Conservation (phyloP, 2,797 vertebrate genomes). For the Hypotaenidia okinawae region DNA sequence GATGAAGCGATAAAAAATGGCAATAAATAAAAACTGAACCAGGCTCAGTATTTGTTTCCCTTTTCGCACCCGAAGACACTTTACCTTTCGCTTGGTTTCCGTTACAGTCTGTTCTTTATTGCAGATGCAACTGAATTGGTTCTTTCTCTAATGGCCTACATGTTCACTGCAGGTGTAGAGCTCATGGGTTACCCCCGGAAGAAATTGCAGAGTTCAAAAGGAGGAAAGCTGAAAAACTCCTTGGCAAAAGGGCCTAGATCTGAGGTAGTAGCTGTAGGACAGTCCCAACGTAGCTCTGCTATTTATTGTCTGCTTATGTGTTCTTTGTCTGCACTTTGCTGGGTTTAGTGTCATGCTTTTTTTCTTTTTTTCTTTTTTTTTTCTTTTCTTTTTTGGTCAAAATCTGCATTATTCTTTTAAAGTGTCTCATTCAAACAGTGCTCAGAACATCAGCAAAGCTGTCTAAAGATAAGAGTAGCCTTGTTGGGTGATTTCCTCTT, state of each 20-base stretch:
- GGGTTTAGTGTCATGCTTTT: neutral
- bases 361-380: neutral
- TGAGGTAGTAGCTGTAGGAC: slow-evolving; percentile 65
- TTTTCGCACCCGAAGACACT: neutral
- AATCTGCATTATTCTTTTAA: neutral
- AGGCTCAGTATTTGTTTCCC: neutral
- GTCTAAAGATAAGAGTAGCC: neutral
- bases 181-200: slow-evolving; percentile 61
- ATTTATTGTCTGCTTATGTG: slow-evolving; percentile 12
- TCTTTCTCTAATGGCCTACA: slow-evolving; percentile 64
- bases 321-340: slow-evolving; percentile 25
- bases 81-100: neutral
- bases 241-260: slow-evolving; percentile 67
- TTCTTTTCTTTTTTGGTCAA: neutral
- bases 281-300: neutral
- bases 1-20: neutral
- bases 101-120: slow-evolving; percentile 38
- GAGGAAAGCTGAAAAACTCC: slow-evolving; percentile 65
- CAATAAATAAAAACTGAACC: neutral
- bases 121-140: slow-evolving; percentile 29
- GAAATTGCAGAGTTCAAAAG: slow-evolving; percentile 71
- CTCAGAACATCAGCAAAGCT: neutral
- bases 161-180: slow-evolving; percentile 67
- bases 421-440: neutral
- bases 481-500: neutral